phyloP scores from a whole-genome alignment of 92 coral and sea anemone genomes.

The Zoanthus solanderi region DNA sequence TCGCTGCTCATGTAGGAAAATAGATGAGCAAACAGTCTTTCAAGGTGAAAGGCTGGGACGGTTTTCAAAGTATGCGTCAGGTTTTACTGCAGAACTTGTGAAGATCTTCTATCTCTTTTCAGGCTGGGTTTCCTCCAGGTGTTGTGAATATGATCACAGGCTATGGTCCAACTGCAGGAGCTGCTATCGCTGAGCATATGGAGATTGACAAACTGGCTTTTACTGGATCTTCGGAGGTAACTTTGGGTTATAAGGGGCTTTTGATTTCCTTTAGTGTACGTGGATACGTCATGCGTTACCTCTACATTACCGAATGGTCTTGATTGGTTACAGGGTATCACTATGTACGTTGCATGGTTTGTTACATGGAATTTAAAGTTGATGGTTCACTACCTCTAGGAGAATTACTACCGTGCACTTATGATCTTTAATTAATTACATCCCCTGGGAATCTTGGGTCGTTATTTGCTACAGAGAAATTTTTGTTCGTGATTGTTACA shows the following conservation, averaged over 20 bases:
- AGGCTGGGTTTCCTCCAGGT: constrained; percentile 99
- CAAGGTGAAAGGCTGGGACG: background rate
- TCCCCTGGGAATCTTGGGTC: no score
- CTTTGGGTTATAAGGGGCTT: background rate
- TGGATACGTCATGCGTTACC: background rate
- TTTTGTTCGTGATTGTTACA: no score
- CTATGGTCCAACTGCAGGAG: constrained; percentile 99
- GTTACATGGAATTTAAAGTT: background rate
- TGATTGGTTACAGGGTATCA: no score
- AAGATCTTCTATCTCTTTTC: background rate
- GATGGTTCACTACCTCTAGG: no score
- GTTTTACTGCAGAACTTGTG: no score
- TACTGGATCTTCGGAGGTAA: constrained; percentile 98
- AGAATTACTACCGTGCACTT: no score
- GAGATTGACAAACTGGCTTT: constrained; percentile 94
- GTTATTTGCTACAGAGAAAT: no score
- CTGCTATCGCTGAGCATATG: constrained; percentile 94
- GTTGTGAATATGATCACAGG: constrained; percentile 93
- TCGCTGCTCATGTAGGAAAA: no score
- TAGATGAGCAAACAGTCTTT: no score
- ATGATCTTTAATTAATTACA: no score
- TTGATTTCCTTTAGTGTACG: background rate
- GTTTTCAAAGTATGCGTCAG: background rate
- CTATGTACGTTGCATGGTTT: no score
- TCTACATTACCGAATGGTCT: background rate